Evolutionary conservation across 2,113 vertebrate species (phyloP).

Genomic region (Myanophis thanlyinensis): DNA sequence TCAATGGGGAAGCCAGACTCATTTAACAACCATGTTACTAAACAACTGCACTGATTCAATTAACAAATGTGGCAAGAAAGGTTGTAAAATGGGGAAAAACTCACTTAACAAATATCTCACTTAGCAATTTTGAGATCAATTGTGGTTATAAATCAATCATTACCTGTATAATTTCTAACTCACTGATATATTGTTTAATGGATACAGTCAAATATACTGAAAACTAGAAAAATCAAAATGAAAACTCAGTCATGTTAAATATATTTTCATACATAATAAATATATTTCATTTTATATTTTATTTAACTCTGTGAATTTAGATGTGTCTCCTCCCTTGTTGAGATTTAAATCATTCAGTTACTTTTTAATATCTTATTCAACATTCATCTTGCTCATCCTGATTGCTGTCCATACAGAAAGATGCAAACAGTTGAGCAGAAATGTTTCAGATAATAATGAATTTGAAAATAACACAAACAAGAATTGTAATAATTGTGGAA

Average conservation of each 20-base stretch:
- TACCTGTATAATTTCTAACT: neutral
- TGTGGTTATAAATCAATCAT: too few species aligned
- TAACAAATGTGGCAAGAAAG: too few species aligned
- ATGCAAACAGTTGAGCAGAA: slow-evolving; percentile 6
- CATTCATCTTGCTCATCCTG: slow-evolving; percentile 2
- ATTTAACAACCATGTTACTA: too few species aligned
- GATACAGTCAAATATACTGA: neutral
- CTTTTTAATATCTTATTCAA: slow-evolving; percentile 4
- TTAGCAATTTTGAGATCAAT: too few species aligned
- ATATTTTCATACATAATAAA: neutral
- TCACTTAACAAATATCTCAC: too few species aligned
- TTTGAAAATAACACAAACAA: neutral
- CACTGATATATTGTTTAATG: neutral
- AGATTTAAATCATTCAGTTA: slow-evolving; percentile 8
- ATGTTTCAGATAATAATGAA: neutral
- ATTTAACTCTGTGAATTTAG: slow-evolving; percentile 16
- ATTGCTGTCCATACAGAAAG: slow-evolving; percentile 23
- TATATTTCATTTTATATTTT: neutral
- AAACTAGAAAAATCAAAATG: neutral
- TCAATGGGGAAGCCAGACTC: too few species aligned
- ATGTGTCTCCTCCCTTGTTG: neutral
- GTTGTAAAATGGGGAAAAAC: too few species aligned
- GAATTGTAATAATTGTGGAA: neutral
- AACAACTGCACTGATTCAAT: too few species aligned
- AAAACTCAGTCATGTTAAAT: neutral